Base-by-base conservation (phyloP, 2,113 vertebrate species). In the Chamaea fasciata region DNA sequence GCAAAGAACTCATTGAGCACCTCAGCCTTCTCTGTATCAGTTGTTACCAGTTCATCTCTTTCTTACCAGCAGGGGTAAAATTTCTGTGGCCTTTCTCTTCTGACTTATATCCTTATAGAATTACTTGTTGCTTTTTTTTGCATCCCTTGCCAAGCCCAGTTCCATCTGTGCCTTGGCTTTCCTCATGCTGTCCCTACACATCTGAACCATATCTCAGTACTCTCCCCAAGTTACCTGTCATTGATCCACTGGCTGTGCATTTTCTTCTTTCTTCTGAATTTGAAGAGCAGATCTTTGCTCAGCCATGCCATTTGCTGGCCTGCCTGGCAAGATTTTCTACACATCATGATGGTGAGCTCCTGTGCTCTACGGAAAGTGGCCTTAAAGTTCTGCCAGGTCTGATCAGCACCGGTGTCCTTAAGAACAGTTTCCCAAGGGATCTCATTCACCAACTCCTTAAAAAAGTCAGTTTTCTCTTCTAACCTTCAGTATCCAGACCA, bases 381-480 rank as follows among this genome's bases (percentile, higher is more conserved):
- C 42, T 28, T 15, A 27, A 68, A 52, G 15, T 27, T 5, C 23
- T 62, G 46, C 33, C 33, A 46, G 27, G 15, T n/a, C 5, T 10
- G 27, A 33, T 69, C 27, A 53, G 46, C 3, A 6, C 27, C 6
- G 0, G 0, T 23, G 22, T 33, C 22, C 52, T 31, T 31, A 31
- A 55, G 28, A 55, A 12, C 52, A 55, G 52, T 77, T 68, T 78
- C 39, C 33, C 19, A 62, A 46, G n/a, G 47, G 39, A n/a, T 78
- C 15, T 62, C 15, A 30, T n/a, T 69, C 23, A 53, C n/a, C 10
- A 44, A 11, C 5, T 39, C 19, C 39, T 69, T 78, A 13, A 62
- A 62, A 3, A 23, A 19, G 4, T 39, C 18, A 33, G 3, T 62
- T 9, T 53, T 33, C 10, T 53, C 16, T 44, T 73, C 33, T 31